Evolutionary conservation across 2,797 vertebrate species (phyloP).

Genomic region (Poeciliopsis presidionis): DNA sequence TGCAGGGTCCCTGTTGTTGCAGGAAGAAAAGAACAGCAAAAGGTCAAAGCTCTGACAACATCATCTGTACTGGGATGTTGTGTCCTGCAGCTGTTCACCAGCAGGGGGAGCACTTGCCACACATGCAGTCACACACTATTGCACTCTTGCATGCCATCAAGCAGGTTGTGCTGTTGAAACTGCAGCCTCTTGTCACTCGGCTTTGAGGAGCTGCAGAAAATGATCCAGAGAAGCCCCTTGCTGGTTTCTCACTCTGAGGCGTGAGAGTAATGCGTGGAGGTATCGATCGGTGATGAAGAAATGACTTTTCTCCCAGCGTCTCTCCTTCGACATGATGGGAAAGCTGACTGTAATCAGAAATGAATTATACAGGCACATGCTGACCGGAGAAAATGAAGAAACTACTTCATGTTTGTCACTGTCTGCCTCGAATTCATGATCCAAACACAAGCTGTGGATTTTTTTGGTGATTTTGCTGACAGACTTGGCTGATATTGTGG

Average conservation of each 20-base stretch:
- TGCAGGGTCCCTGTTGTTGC: conserved; percentile 51
- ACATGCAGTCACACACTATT: neutral
- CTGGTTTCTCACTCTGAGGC: conserved; percentile 41
- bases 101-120: conserved; percentile 75
- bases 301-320: conserved; percentile 37
- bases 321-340: conserved; percentile 19
- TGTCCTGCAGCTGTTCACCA: conserved; percentile 38
- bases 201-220: conserved; percentile 40
- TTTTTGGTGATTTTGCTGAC: neutral
- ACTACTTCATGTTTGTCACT: neutral
- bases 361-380: conserved; percentile 48
- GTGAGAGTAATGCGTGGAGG: conserved; percentile 46
- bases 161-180: conserved; percentile 46
- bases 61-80: conserved; percentile 20
- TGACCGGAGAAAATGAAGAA: neutral
- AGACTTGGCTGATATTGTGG: neutral
- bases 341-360: conserved; percentile 60
- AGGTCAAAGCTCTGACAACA: conserved; percentile 47
- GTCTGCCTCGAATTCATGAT: neutral
- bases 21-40: conserved; percentile 46
- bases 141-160: conserved; percentile 42
- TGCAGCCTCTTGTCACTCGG: conserved; percentile 39
- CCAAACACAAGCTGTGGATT: neutral
- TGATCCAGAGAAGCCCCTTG: neutral
- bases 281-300: conserved; percentile 67